Base-by-base conservation (phyloP, 2,113 vertebrate species). In the Calyptommatus sinebrachiatus region DNA sequence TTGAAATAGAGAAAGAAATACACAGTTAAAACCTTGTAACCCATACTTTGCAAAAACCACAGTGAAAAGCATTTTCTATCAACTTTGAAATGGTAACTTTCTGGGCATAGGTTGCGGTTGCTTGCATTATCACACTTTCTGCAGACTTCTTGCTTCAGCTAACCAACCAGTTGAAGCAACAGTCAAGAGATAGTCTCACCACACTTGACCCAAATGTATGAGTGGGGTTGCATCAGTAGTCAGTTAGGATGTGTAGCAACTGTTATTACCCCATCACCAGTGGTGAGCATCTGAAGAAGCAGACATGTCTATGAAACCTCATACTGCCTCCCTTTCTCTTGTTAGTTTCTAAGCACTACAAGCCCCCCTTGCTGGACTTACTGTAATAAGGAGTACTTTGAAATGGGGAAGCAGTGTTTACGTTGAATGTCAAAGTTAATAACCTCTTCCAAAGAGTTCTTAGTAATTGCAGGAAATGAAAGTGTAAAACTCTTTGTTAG, bases 111-210 rank as follows among this genome's bases (percentile, higher is more conserved):
- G n/a, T 75, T 61, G 53, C 4, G 22, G 21, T 70, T 70, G n/a
- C 79, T 75, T 81, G 73, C 73, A 76, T 48, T 21, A 76, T 7
- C 53, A 12, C 35, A 29, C 12, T 81, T 81, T 74, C 35, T 29
- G 16, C 14, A 14, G 18, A 7, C n/a, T 29, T 1, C 1, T 76
- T 76, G 53, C 73, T 35, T 81, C 66, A 81, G 31, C 28, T 50
- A 1, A n/a, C 57, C 11, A 31, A 12, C 1, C 26, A 11, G 16
- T 14, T 74, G 16, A 24, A 41, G 29, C 71, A 73, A 31, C 26
- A 4, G 26, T 28, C 65, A 46, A 50, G 24, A 29, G n/a, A 22
- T 2, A 9, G 26, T 18, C 53, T 1, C 46, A 10, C 14, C 24
- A 24, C 26, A 61, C 9, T 74, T 62, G 53, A 26, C 26, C 48